Evolutionary conservation across 2,113 vertebrate genomes (phyloP), one percentile per base, ranked within the genome.

Genomic region (Spheniscus mendiculus): DNA sequence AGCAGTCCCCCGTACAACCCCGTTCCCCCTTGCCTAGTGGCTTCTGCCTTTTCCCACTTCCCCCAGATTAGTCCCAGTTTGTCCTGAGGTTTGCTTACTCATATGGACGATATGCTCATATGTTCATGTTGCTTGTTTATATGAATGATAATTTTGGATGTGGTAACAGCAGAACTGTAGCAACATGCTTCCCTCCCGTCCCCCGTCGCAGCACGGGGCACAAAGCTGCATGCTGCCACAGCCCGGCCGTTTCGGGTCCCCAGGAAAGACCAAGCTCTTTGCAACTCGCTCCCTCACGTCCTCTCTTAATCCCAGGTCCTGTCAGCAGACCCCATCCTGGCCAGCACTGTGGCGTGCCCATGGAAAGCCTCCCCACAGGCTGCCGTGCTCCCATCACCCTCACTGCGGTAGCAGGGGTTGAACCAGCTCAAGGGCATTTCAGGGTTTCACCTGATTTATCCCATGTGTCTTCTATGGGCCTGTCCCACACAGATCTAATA

Each of bases 61-160:
- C 90, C 76, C 79, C 8, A 74, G 87, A 96, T 45, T 74, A 97
- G 96, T 96, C 88, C 52, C 7, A 23, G 92, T 96, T 96, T 98
- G 97, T 98, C 97, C 97, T 90, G 97, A 92, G 97, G 96, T 97
- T 97, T 96, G 84, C 92, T 97, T 32, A 92, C 93, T 95, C 3
- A 21, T 72, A 42, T 42, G 42, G 42, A 42, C 3, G 42, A 42
- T 42, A 42, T 42, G 14, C 14, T 42, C 6, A 42, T 15, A 42
- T 15, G 42, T 42, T 42, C 42, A 42, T 42, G 42, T 42, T 42
- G 42, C 95, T 91, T 93, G 86, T 96, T 97, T 97, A 94, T 81
- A 59, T 0, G 70, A 97, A 85, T 3, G 58, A 88, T 97, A 85
- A 93, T 96, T 93, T 88, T 97, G 89, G 82, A 93, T 87, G 93